A percentile compares a stretch with the other conserved stretches of the same genome.
Evolutionary conservation across 2,113 vertebrate species (phyloP).

Genomic region (Egretta garzetta): DNA sequence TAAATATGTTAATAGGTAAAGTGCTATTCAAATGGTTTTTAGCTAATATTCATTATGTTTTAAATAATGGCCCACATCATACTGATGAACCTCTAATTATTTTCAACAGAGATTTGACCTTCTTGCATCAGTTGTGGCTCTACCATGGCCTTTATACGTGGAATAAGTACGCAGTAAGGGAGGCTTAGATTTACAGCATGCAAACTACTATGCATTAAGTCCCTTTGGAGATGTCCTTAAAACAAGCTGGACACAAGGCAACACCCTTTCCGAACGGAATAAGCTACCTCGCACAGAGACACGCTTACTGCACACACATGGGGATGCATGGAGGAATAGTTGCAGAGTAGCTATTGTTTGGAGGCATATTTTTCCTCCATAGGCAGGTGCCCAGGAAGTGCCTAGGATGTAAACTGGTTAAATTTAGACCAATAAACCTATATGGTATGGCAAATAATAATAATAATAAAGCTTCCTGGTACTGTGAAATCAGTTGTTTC

Average conservation of each 20-base stretch:
- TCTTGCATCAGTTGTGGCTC: background rate
- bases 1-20: background rate
- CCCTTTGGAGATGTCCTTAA: background rate
- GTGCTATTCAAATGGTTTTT: background rate
- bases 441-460: background rate
- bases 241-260: background rate
- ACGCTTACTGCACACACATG: fast-evolving
- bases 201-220: background rate
- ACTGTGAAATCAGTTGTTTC: background rate
- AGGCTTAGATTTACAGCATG: background rate
- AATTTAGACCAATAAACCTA: background rate
- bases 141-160: fast-evolving
- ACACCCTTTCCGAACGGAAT: background rate
- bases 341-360: background rate
- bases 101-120: background rate
- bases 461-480: background rate
- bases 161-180: background rate
- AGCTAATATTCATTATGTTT: background rate
- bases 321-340: background rate
- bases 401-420: background rate
- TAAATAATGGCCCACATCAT: background rate
- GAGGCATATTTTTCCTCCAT: background rate
- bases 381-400: background rate
- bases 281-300: background rate
- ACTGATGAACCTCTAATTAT: background rate